Evolutionary conservation across 1,140 invertebrate species (phyloP).

Genomic region (Drosophila mauritiana): DNA sequence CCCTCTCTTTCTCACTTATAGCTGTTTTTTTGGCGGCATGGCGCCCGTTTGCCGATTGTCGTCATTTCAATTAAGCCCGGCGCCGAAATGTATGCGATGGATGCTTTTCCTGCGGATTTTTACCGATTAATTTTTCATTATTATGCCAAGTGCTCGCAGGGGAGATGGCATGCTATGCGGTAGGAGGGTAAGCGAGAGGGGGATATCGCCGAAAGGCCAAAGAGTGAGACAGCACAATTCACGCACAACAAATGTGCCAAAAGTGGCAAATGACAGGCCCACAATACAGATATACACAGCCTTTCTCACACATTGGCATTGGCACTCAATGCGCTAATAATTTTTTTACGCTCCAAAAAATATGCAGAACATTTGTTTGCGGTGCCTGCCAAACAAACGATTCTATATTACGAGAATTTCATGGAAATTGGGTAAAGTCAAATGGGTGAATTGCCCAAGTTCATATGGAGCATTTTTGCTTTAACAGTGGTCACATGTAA

Average conservation of each 20-base stretch:
- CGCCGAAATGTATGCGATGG: slow-evolving; percentile 65
- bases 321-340: slow-evolving; percentile 37
- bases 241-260: slow-evolving; percentile 44
- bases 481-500: background rate
- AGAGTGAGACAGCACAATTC: slow-evolving; percentile 8
- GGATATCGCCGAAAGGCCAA: slow-evolving; percentile 3
- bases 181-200: background rate
- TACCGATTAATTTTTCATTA: slow-evolving; percentile 71
- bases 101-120: slow-evolving; percentile 48
- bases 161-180: background rate
- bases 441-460: background rate
- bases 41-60: slow-evolving; percentile 42
- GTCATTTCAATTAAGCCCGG: slow-evolving; percentile 70
- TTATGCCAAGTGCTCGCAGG: slow-evolving; percentile 58
- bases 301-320: slow-evolving; percentile 3
- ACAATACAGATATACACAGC: background rate
- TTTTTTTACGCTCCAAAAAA: slow-evolving; percentile 41
- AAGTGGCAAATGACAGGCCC: slow-evolving; percentile 46
- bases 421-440: slow-evolving; percentile 3
- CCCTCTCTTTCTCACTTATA: slow-evolving; percentile 6
- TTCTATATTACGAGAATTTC: slow-evolving; percentile 5
- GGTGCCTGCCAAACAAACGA: slow-evolving; percentile 15
- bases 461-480: background rate
- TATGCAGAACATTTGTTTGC: slow-evolving; percentile 27
- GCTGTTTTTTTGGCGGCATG: slow-evolving; percentile 30